Percentiles rank a stretch among this genome's conserved stretches.
These are phyloP conservation scores for Phenacoccus solenopsis DNA, from an alignment of 1,140 invertebrate genomes.

Conservation along the genomic window DNA sequence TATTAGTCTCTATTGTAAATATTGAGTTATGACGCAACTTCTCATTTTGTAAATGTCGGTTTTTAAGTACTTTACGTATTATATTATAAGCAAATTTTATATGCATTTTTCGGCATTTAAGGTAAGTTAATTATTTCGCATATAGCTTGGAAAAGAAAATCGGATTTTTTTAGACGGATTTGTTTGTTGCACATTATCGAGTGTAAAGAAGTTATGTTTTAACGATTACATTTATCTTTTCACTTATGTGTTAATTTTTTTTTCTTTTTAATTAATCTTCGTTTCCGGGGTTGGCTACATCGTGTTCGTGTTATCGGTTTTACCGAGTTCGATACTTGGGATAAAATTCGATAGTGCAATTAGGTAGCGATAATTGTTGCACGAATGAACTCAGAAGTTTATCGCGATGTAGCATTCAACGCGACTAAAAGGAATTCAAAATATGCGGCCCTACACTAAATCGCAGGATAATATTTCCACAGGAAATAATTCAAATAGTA, in stretches of 20 bases:
- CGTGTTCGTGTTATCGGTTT: too few species aligned
- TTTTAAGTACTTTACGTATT: not conserved
- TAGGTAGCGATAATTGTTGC: too few species aligned
- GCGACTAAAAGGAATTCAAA: too few species aligned
- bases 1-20: not conserved
- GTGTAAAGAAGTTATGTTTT: not conserved
- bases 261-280: not conserved
- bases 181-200: not conserved
- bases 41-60: not conserved
- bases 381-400: too few species aligned
- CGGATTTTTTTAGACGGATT: not conserved
- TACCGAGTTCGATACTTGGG: too few species aligned
- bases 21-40: not conserved
- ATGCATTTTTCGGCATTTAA: not conserved
- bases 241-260: not conserved
- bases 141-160: not conserved
- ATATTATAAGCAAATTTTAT: not conserved
- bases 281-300: too few species aligned
- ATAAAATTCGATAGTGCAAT: too few species aligned
- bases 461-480: too few species aligned
- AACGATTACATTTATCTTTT: not conserved
- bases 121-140: not conserved
- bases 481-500: too few species aligned
- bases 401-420: too few species aligned
- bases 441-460: too few species aligned